Conservation (phyloP, 2,113 vertebrate genomes). For the Tupaia tana region DNA sequence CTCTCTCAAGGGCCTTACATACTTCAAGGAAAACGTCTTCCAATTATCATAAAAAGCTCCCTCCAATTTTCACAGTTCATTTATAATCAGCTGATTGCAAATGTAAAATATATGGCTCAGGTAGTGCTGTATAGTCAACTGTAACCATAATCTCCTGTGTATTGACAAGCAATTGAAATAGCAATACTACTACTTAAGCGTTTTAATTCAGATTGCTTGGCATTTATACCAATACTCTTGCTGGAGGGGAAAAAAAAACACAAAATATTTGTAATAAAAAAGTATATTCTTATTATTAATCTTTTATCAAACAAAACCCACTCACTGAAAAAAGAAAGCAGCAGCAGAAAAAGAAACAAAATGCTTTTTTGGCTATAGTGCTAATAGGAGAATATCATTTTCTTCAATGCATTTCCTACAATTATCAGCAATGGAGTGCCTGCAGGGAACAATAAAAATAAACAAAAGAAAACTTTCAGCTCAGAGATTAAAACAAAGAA, state of each 20-base stretch:
- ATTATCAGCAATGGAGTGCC: conserved; percentile 3
- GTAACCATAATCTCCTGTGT: conserved; percentile 82
- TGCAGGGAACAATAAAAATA: conserved; percentile 15
- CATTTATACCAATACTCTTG: conserved; percentile 83
- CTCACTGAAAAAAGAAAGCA: conserved; percentile 75
- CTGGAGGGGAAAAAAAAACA: conserved; percentile 75
- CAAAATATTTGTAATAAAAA: conserved; percentile 86
- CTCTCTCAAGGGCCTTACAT: conserved; percentile 83
- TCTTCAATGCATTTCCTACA: background rate
- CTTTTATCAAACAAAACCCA: conserved; percentile 74
- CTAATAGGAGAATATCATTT: conserved; percentile 41
- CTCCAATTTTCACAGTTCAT: conserved; percentile 88
- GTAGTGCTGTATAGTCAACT: conserved; percentile 84
- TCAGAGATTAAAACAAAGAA: conserved; percentile 32
- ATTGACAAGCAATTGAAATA: conserved; percentile 83
- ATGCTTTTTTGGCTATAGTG: conserved; percentile 37
- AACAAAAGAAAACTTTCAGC: conserved; percentile 33
- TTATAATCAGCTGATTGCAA: conserved; percentile 85
- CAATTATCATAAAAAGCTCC: conserved; percentile 88
- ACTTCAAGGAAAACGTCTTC: conserved; percentile 87
- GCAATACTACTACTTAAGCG: conserved; percentile 82
- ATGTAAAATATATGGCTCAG: conserved; percentile 84
- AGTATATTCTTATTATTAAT: conserved; percentile 77
- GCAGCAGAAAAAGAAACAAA: conserved; percentile 65
- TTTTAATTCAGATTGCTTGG: conserved; percentile 85